Percentiles rank a stretch among this genome's conserved stretches.
Conservation (phyloP, 2,113 vertebrate species). For the Xiphorhynchus elegans region DNA sequence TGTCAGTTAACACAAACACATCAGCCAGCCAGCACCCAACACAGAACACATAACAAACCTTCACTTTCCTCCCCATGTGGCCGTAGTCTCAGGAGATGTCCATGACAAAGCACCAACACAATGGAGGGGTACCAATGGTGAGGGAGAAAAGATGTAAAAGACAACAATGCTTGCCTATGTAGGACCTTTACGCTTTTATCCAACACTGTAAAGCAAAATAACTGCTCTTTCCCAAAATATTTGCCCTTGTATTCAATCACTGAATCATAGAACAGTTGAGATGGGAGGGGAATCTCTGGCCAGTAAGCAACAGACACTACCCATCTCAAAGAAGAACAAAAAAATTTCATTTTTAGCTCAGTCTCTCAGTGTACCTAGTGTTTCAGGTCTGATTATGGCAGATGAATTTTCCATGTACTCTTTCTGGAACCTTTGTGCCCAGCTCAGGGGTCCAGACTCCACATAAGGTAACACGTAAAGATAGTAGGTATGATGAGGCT, state of each 20-base stretch:
- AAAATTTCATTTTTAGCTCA: background rate
- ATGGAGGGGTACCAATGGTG: background rate
- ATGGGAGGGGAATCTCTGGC: background rate
- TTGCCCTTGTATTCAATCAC: background rate
- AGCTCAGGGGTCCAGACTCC: background rate
- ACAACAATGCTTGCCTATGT: fast-evolving
- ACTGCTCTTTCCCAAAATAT: background rate
- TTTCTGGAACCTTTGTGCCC: background rate
- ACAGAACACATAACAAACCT: background rate
- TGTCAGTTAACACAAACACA: background rate
- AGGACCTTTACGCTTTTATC: background rate
- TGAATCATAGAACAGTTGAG: background rate
- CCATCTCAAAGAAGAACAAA: background rate
- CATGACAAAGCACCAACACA: background rate
- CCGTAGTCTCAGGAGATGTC: background rate
- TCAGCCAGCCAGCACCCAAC: background rate
- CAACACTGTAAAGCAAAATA: background rate
- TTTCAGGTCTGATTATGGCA: background rate
- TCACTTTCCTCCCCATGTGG: background rate
- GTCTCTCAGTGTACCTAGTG: background rate
- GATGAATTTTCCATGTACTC: background rate
- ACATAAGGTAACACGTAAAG: background rate
- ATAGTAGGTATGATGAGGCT: background rate
- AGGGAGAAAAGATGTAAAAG: background rate
- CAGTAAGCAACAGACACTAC: background rate